Percentiles rank a stretch among this genome's conserved stretches.
Conservation (phyloP, 23 tunicate species). For the Ciona savignyi region DNA sequence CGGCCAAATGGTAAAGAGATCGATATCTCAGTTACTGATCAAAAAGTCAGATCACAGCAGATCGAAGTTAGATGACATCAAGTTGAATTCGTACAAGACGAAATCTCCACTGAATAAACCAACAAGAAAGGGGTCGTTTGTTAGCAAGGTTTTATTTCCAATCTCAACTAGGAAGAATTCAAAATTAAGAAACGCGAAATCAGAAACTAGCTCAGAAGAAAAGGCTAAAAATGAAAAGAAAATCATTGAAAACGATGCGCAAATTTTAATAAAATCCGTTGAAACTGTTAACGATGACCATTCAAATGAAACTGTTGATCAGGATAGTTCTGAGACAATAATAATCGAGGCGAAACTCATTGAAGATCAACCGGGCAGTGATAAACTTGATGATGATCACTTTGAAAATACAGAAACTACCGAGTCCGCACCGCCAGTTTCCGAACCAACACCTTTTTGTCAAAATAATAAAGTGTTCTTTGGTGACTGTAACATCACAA, state of each 20-base stretch:
- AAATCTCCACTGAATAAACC: not conserved
- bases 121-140: not conserved
- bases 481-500: not conserved
- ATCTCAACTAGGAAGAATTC: slow-evolving; percentile 23
- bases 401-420: not conserved
- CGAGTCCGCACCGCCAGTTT: not conserved
- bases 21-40: not conserved
- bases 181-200: slow-evolving; percentile 2
- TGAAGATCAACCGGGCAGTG: not conserved
- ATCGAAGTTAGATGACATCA: not conserved
- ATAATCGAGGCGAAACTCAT: not conserved
- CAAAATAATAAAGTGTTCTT: too few relatives aligned
- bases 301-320: not conserved
- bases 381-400: too few relatives aligned
- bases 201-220: not conserved
- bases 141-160: slow-evolving; percentile 27
- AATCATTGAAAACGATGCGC: not conserved
- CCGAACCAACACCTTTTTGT: not conserved
- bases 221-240: not conserved
- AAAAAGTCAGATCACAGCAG: not conserved
- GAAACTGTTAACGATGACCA: not conserved
- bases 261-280: not conserved
- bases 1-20: not conserved
- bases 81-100: not conserved
- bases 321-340: too few relatives aligned